Conservation (phyloP, 2,888 invertebrate genomes). For the Luffia ferchaultella region DNA sequence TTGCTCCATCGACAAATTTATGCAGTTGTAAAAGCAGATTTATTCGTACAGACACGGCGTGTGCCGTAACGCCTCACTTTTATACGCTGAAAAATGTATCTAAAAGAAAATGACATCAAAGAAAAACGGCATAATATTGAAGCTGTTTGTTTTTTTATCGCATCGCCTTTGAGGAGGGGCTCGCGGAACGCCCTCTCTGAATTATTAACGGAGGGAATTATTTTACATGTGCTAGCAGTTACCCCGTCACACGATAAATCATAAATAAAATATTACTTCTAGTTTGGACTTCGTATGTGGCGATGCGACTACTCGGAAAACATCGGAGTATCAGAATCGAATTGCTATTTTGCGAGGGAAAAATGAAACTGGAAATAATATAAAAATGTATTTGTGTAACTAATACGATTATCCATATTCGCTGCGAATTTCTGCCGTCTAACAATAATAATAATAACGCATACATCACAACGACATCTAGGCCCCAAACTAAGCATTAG, state of each 20-base stretch:
- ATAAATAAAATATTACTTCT: not conserved
- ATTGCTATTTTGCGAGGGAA: too few relatives aligned
- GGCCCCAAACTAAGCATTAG: too few relatives aligned
- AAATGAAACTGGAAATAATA: too few relatives aligned
- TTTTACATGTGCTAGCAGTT: not conserved
- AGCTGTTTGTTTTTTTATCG: not conserved
- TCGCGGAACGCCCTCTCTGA: not conserved
- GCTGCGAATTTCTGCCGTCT: too few relatives aligned
- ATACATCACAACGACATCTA: too few relatives aligned
- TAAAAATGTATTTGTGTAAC: too few relatives aligned
- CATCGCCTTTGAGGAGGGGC: not conserved
- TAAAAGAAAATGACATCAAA: conserved; percentile 53
- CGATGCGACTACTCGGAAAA: too few relatives aligned
- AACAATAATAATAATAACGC: too few relatives aligned
- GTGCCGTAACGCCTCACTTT: not conserved
- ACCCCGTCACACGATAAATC: not conserved
- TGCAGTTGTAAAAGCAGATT: conserved; percentile 56
- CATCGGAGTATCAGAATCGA: too few relatives aligned
- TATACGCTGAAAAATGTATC: conserved; percentile 41
- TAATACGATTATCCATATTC: too few relatives aligned
- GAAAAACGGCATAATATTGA: conserved; percentile 17
- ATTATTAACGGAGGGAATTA: not conserved
- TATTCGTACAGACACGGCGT: conserved; percentile 26
- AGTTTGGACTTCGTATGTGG: too few relatives aligned
- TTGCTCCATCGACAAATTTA: conserved; percentile 59